A percentile compares a stretch with the other conserved stretches of the same genome.
These are phyloP conservation scores for Euproctis similis DNA, from an alignment of 2,888 invertebrate species.

Conservation along the genomic window DNA sequence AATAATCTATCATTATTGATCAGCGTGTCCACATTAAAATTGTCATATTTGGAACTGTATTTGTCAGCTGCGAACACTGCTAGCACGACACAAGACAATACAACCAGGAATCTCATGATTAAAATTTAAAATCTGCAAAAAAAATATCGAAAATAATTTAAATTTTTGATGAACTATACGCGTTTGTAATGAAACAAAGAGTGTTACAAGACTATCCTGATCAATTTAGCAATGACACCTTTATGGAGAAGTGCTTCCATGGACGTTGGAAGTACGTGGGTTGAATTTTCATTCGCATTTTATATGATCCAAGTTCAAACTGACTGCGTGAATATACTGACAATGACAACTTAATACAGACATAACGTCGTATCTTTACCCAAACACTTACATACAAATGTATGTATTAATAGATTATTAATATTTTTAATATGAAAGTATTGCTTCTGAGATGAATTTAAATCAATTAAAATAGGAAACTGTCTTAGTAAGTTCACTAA, in stretches of 20 bases:
- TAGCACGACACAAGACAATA: conserved; percentile 47
- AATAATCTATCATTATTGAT: conserved; percentile 80
- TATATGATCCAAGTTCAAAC: neutral
- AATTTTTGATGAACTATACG: conserved; percentile 18
- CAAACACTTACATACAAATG: too few species aligned
- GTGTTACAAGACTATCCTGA: conserved; percentile 23
- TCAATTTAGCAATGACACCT: conserved; percentile 36
- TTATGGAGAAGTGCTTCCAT: conserved; percentile 31
- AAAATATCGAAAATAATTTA: conserved; percentile 16
- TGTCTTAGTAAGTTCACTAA: too few species aligned
- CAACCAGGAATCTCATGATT: conserved; percentile 50
- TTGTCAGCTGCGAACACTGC: conserved; percentile 56
- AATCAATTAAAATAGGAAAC: too few species aligned
- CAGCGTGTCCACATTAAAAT: conserved; percentile 82
- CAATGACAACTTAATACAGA: too few species aligned
- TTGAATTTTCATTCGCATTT: conserved; percentile 29
- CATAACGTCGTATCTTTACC: too few species aligned
- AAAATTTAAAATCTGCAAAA: conserved; percentile 32
- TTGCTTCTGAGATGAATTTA: too few species aligned
- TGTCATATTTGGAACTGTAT: conserved; percentile 83
- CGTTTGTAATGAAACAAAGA: conserved; percentile 26
- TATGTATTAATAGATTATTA: too few species aligned
- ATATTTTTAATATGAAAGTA: too few species aligned
- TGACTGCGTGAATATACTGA: conserved; percentile 21
- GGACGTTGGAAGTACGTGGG: conserved; percentile 36